Percentiles rank a stretch among this genome's conserved stretches.
These are phyloP conservation scores for Melospiza melodia DNA, from an alignment of 2,113 vertebrate species.

Conservation along the genomic window DNA sequence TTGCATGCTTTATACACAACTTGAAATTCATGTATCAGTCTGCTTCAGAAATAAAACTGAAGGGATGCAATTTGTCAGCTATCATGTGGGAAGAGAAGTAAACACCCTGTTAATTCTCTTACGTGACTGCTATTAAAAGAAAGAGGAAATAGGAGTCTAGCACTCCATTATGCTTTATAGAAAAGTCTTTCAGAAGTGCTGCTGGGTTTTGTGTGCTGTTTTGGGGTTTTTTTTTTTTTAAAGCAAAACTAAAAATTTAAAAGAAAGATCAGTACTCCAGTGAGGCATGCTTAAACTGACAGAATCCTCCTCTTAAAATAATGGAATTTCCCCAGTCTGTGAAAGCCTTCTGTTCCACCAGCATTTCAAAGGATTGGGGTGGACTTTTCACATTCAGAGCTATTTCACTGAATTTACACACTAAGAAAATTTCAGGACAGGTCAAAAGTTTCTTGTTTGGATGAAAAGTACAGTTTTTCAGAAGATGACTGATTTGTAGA, in stretches of 20 bases:
- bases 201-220: neutral
- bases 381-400: neutral
- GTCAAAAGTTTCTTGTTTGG: neutral
- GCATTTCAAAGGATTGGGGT: neutral
- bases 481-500: neutral
- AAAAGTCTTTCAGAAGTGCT: neutral
- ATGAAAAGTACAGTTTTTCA: neutral
- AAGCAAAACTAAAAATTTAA: neutral
- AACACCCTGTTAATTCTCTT: conserved; percentile 55
- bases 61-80: conserved; percentile 52
- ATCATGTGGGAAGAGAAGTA: conserved; percentile 53
- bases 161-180: conserved; percentile 8
- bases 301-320: neutral
- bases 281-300: neutral
- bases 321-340: neutral
- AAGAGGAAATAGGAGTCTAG: conserved; percentile 52
- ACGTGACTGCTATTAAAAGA: conserved; percentile 58
- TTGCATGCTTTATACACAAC: neutral
- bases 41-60: conserved; percentile 43
- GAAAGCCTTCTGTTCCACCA: neutral
- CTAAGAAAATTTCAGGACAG: neutral
- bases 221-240: neutral
- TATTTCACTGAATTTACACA: neutral
- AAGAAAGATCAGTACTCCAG: neutral
- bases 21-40: conserved; percentile 37